Conservation (phyloP, 2,113 vertebrate genomes). For the Phoenicopterus ruber region DNA sequence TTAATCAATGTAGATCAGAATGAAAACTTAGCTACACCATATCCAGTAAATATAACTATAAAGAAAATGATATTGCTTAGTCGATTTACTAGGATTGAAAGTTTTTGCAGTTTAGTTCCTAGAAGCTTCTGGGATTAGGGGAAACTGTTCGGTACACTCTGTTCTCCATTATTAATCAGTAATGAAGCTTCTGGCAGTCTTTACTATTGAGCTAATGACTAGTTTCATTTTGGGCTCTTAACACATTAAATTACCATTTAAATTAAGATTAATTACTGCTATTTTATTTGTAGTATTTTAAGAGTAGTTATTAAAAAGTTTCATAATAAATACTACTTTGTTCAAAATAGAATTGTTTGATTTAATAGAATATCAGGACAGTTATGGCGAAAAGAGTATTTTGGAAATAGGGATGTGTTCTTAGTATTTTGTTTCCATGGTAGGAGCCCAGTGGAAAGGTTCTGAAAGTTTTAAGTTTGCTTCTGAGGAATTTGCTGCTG, state of each 20-base stretch:
- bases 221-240: constrained; percentile 51
- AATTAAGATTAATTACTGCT: constrained; percentile 60
- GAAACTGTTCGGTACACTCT: background rate
- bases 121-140: constrained; percentile 27
- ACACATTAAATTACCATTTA: constrained; percentile 58
- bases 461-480: background rate
- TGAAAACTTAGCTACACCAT: background rate
- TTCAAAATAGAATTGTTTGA: background rate
- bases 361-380: background rate
- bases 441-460: background rate
- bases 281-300: constrained; percentile 59
- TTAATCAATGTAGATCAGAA: background rate
- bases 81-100: background rate
- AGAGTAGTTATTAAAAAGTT: constrained; percentile 59
- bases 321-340: constrained; percentile 24
- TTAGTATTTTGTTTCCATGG: background rate
- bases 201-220: constrained; percentile 52
- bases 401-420: background rate
- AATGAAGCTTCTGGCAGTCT: constrained; percentile 57
- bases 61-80: background rate
- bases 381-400: background rate
- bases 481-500: background rate
- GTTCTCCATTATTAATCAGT: constrained; percentile 62
- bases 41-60: background rate
- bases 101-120: constrained; percentile 14